These are phyloP conservation scores for Stomorhina lunata DNA, from an alignment of 2,888 invertebrate genomes.

Conservation along the genomic window DNA sequence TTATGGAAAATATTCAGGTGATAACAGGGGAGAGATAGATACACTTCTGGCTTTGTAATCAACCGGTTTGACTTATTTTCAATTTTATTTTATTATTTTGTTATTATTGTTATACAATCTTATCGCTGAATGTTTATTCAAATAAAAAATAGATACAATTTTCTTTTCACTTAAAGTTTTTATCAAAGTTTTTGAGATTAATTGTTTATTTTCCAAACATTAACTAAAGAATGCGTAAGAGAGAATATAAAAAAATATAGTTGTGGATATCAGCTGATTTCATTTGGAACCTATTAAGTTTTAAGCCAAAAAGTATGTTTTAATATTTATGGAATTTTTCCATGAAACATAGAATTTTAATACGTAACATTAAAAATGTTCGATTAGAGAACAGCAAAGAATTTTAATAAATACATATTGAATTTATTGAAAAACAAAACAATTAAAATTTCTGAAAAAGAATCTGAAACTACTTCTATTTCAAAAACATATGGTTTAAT, in stretches of 20 bases:
- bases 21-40: neutral
- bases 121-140: neutral
- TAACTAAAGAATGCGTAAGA: neutral
- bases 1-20: neutral
- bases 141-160: neutral
- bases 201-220: neutral
- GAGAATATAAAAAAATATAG: neutral
- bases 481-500: too few species aligned
- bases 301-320: conserved; percentile 29
- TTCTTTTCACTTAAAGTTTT: neutral
- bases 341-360: too few species aligned
- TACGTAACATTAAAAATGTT: too few species aligned
- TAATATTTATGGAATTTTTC: neutral
- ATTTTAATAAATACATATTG: too few species aligned
- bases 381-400: too few species aligned
- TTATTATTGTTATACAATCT: conserved; percentile 2
- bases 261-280: conserved; percentile 36
- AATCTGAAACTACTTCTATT: too few species aligned
- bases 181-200: neutral
- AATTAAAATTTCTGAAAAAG: too few species aligned
- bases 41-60: neutral
- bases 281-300: neutral
- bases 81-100: neutral
- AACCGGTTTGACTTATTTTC: conserved; percentile 9
- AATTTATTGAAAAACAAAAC: too few species aligned